These are phyloP conservation scores for Barnardius zonarius DNA, from an alignment of 2,113 vertebrate genomes.

Conservation along the genomic window DNA sequence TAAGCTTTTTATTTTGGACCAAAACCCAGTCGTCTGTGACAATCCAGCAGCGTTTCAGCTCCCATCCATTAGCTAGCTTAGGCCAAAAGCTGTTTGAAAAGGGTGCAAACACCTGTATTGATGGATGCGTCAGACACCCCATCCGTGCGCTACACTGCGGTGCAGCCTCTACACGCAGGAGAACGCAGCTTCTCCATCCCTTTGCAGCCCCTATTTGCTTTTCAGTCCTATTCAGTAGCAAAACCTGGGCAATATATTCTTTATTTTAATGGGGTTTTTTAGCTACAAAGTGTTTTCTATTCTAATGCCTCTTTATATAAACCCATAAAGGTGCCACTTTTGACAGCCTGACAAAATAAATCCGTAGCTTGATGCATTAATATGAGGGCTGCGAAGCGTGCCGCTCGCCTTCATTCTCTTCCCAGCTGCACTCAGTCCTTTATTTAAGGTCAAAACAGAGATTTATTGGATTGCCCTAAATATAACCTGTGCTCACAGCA, in stretches of 20 bases:
- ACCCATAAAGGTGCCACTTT: background rate
- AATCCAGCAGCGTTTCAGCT: background rate
- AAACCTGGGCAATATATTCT: background rate
- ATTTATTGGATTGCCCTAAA: background rate
- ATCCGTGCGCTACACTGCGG: rapidly evolving
- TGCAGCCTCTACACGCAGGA: background rate
- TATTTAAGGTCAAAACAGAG: background rate
- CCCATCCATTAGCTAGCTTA: background rate
- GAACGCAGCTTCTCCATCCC: background rate
- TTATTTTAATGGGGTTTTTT: background rate
- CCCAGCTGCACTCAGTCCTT: background rate
- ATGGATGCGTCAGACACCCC: background rate
- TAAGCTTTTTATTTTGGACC: background rate
- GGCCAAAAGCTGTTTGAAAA: background rate
- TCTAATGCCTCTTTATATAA: background rate
- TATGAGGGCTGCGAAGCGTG: background rate
- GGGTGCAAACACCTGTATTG: background rate
- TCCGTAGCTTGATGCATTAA: background rate
- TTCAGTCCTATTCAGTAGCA: background rate
- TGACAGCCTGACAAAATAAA: conserved; percentile 34
- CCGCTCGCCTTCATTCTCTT: background rate
- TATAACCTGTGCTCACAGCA: rapidly evolving
- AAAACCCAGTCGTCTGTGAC: background rate
- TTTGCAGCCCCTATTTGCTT: background rate
- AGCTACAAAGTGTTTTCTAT: background rate